These are phyloP conservation scores for Tamandua tetradactyla DNA, from an alignment of 2,797 vertebrate species.

Conservation along the genomic window DNA sequence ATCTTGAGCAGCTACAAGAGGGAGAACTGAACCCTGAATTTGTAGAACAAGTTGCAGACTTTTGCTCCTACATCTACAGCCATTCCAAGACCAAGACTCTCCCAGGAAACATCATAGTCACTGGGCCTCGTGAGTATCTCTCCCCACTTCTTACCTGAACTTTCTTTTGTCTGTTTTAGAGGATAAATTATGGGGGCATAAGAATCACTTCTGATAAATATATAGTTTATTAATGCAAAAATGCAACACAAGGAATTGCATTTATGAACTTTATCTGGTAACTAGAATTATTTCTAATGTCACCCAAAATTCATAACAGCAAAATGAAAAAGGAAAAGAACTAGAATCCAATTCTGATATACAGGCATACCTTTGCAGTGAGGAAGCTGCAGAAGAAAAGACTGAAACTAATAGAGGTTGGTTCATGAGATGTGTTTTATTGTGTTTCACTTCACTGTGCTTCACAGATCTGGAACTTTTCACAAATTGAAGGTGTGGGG, in stretches of 20 bases:
- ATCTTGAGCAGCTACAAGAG: slow-evolving; percentile 78
- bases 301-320: not conserved
- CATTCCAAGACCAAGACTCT: slow-evolving; percentile 77
- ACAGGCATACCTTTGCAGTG: too few species aligned
- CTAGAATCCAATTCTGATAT: not conserved
- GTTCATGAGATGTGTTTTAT: too few species aligned
- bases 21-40: slow-evolving; percentile 74
- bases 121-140: slow-evolving; percentile 80
- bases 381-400: too few species aligned
- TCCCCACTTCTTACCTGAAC: not conserved
- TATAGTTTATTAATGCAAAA: not conserved
- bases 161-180: not conserved
- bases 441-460: too few species aligned
- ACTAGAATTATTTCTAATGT: not conserved
- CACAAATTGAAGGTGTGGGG: too few species aligned
- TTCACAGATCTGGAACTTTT: too few species aligned
- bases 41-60: slow-evolving; percentile 70
- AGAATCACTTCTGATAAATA: not conserved
- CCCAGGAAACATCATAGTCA: slow-evolving; percentile 72
- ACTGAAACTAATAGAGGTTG: too few species aligned
- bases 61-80: slow-evolving; percentile 77
- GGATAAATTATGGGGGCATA: not conserved
- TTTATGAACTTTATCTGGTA: not conserved
- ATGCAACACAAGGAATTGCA: not conserved
- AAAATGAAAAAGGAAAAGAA: not conserved